Evolutionary conservation across 1,140 invertebrate species (phyloP), one percentile per base, ranked within the genome.

Genomic region (Druon quercuslanigerum): DNA sequence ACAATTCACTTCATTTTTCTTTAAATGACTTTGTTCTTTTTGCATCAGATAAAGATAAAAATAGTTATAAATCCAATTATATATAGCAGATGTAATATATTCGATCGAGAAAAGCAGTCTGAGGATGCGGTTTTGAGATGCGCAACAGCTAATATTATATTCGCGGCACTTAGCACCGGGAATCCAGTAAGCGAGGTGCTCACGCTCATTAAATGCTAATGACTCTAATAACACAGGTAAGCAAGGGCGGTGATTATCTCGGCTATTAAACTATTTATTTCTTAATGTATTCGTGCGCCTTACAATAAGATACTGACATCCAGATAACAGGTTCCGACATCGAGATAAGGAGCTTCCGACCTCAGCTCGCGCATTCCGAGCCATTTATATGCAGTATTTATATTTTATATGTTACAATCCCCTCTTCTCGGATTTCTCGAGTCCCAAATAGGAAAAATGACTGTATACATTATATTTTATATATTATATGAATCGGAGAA

Each of bases 171-270:
- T 66, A 66, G 14, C 60, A 66, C 60, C 60, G 60, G 13, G 60
- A 66, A 66, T 66, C 40, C 60, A 66, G 60, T 66, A 66, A 66
- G 60, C 60, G 60, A 66, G 60, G 50, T 33, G 71, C 72, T 73
- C 66, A 46, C 46, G 60, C 74, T 80, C 74, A 79, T 77, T 66
- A 80, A 74, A 80, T 77, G 71, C 56, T 73, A 80, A 77, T 80
- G 77, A 75, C 50, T 75, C 14, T 75, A 54, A 75, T 80, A 77
- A 73, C 56, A 73, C 50, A 51, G 33, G 50, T 19, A 77, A 50
- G 16, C 75, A 80, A 77, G 70, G 79, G 75, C 79, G 73, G 40
- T 77, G 77, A 77, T 80, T 77, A 80, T 77, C 51, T 60, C 46
- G 60, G 72, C 72, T 66, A 66, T 66, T 66, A 66, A 66, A 66